phyloP scores from a whole-genome alignment of 2,888 invertebrate species.

The Nineta flava region DNA sequence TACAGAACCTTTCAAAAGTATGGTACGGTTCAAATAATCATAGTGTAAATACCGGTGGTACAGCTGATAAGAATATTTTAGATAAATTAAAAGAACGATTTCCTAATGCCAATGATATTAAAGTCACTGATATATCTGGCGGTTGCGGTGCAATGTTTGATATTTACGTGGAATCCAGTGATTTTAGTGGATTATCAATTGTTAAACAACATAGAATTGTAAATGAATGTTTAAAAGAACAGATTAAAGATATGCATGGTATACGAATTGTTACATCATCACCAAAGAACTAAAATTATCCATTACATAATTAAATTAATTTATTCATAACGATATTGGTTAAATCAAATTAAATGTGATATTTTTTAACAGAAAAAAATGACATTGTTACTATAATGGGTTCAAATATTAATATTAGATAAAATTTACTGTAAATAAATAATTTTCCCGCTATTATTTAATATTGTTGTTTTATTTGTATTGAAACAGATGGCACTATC shows the following conservation, averaged over 20 bases:
- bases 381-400: too few species aligned
- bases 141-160: constrained; percentile 74
- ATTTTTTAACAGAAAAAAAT: too few species aligned
- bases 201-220: constrained; percentile 62
- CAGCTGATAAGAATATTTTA: constrained; percentile 25
- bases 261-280: constrained; percentile 56
- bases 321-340: too few species aligned
- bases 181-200: constrained; percentile 50
- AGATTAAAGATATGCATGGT: constrained; percentile 75
- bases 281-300: constrained; percentile 18
- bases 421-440: too few species aligned
- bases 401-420: too few species aligned
- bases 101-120: constrained; percentile 44
- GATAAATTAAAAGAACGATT: constrained; percentile 29
- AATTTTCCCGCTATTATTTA: too few species aligned
- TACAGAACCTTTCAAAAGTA: too few species aligned
- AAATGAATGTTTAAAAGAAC: constrained; percentile 52
- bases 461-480: too few species aligned
- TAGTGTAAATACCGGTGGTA: too few species aligned
- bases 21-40: too few species aligned
- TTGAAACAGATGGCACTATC: too few species aligned
- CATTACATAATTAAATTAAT: not conserved
- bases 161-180: constrained; percentile 46
- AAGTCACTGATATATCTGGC: constrained; percentile 58
- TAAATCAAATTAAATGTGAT: too few species aligned